phyloP scores from a whole-genome alignment of 2,113 vertebrate genomes.

The Lonchura striata region DNA sequence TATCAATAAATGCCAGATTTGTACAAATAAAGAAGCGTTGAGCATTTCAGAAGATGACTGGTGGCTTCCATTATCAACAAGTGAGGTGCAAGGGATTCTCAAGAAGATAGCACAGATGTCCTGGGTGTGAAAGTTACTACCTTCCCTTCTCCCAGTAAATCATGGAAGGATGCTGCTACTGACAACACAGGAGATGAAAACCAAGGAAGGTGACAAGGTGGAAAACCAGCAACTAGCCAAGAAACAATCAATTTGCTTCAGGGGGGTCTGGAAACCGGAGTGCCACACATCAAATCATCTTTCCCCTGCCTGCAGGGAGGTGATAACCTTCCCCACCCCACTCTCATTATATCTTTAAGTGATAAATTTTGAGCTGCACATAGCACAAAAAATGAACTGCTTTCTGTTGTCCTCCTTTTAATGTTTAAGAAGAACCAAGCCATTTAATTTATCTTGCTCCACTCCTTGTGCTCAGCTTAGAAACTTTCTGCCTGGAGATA shows the following conservation, averaged over 20 bases:
- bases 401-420: neutral
- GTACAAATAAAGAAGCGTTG: neutral
- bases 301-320: neutral
- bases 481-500: neutral
- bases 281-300: neutral
- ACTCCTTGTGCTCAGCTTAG: too few relatives aligned
- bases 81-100: neutral
- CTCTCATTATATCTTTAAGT: neutral
- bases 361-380: neutral
- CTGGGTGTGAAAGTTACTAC: neutral
- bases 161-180: neutral
- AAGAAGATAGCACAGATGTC: neutral
- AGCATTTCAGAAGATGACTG: neutral
- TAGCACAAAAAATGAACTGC: neutral
- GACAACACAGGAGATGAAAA: conserved; percentile 4
- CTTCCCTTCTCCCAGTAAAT: neutral
- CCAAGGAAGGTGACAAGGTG: conserved; percentile 9
- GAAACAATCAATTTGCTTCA: neutral
- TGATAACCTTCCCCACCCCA: neutral
- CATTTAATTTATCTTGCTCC: neutral
- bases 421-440: neutral
- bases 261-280: neutral
- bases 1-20: neutral
- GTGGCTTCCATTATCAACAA: neutral
- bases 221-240: neutral